These are phyloP conservation scores for Hyles lineata DNA, from an alignment of 2,888 invertebrate genomes.

Conservation along the genomic window DNA sequence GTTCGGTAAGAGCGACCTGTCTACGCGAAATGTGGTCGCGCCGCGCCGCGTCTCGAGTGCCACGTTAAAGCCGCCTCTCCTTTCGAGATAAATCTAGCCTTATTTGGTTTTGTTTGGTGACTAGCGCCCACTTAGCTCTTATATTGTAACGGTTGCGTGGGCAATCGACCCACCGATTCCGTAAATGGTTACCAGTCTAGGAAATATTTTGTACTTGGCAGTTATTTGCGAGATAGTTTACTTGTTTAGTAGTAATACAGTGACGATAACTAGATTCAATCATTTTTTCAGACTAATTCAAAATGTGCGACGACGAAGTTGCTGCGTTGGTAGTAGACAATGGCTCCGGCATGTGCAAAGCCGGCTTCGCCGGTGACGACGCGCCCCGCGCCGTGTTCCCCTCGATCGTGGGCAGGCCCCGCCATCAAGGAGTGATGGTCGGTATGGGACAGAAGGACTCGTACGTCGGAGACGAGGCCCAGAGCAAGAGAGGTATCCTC, in stretches of 20 bases:
- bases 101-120: slow-evolving; percentile 74
- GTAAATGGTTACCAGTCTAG: slow-evolving; percentile 50
- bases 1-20: slow-evolving; percentile 55
- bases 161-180: slow-evolving; percentile 64
- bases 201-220: not conserved
- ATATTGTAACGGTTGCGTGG: slow-evolving; percentile 58
- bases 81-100: slow-evolving; percentile 61
- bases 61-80: slow-evolving; percentile 67
- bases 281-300: slow-evolving; percentile 75
- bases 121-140: slow-evolving; percentile 69
- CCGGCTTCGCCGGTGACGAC: slow-evolving; percentile 98
- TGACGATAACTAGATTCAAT: slow-evolving; percentile 1
- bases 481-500: slow-evolving; percentile 97
- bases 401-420: slow-evolving; percentile 93
- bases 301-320: slow-evolving; percentile 88
- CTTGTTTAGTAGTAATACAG: not conserved
- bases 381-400: slow-evolving; percentile 98
- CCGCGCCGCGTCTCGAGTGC: slow-evolving; percentile 61
- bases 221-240: not conserved
- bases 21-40: slow-evolving; percentile 57
- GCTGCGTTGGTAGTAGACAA: slow-evolving; percentile 97
- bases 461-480: slow-evolving; percentile 98
- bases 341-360: slow-evolving; percentile 99
- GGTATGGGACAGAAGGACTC: slow-evolving; percentile 99
- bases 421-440: slow-evolving; percentile 96